These are phyloP conservation scores for Pangasius sanitwongsei DNA, from an alignment of 2,797 vertebrate genomes.

Conservation along the genomic window DNA sequence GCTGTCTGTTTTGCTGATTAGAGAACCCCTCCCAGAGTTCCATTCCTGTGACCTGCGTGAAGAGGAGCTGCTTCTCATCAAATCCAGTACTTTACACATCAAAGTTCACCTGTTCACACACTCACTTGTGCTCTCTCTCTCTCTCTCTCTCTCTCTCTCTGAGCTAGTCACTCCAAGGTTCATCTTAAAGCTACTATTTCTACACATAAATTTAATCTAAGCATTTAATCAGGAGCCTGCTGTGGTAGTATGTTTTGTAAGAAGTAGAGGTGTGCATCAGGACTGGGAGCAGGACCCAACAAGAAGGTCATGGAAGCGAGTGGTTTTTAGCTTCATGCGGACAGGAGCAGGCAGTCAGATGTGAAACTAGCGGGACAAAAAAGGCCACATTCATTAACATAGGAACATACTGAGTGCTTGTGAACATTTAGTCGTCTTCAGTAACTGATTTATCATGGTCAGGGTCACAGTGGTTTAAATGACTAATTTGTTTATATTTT, in stretches of 20 bases:
- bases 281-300: not conserved
- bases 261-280: not conserved
- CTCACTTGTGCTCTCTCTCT: not conserved
- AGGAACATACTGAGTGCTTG: not conserved
- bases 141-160: not conserved
- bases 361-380: not conserved
- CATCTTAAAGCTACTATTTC: not conserved
- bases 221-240: not conserved
- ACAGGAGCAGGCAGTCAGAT: not conserved
- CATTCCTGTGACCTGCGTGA: constrained; percentile 60
- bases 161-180: not conserved
- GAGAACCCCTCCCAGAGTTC: constrained; percentile 56
- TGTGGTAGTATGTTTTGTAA: not conserved
- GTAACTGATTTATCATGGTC: constrained; percentile 18
- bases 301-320: not conserved
- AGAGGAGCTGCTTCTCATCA: constrained; percentile 65
- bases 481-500: constrained; percentile 20
- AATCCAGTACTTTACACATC: constrained; percentile 59
- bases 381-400: not conserved
- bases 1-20: constrained; percentile 55
- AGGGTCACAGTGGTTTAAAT: constrained; percentile 4
- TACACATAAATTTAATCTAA: not conserved
- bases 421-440: constrained; percentile 1
- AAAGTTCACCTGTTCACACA: constrained; percentile 61
- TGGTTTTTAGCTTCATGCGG: not conserved